Base-by-base conservation (phyloP, 2,113 vertebrate species). In the Piprites chloris region DNA sequence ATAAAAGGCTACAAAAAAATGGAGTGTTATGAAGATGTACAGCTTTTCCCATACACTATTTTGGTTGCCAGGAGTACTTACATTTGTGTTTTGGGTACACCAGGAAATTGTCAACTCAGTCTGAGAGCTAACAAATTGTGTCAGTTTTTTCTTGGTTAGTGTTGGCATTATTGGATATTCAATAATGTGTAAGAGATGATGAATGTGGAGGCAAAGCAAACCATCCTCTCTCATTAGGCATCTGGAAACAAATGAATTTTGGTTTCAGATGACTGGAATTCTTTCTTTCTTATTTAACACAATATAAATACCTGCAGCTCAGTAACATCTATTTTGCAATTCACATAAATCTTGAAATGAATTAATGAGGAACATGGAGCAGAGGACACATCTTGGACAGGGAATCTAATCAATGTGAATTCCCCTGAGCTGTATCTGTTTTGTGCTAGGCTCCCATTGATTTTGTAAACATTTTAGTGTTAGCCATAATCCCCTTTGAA, bases 381-480 rank as follows among this genome's bases (percentile, higher is more conserved):
- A 94, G 75, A 66, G 76, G 67, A 62, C 62, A 79, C 52, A 62
- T 71, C 76, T 93, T 75, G 67, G 80, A 89, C 62, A 49, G 4
- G 79, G 81, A 88, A 78, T 95, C 30, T 80, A 88, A 96, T 96
- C 92, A 86, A 49, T 96, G 63, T 78, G 56, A 90, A 84, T 93
- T 90, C 90, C 75, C 79, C 26, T 68, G 85, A 84, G 87, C 83
- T 74, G 0, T 74, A 84, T 81, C 90, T 93, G 42, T 77, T 94
- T 85, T 90, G 47, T 94, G 85, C 81, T 90, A 28, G 59, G 85
- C 39, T 90, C 69, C 79, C 87, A 89, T 89, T 89, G 94, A 89
- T 66, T 74, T 78, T 82, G 56, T 72, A 90, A 94, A 47, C 79
- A 77, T 89, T 96, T 97, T 68, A 35, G 66, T 28, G 12, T 89